phyloP scores from a whole-genome alignment of 2,888 invertebrate species.

The Phengaris arion region DNA sequence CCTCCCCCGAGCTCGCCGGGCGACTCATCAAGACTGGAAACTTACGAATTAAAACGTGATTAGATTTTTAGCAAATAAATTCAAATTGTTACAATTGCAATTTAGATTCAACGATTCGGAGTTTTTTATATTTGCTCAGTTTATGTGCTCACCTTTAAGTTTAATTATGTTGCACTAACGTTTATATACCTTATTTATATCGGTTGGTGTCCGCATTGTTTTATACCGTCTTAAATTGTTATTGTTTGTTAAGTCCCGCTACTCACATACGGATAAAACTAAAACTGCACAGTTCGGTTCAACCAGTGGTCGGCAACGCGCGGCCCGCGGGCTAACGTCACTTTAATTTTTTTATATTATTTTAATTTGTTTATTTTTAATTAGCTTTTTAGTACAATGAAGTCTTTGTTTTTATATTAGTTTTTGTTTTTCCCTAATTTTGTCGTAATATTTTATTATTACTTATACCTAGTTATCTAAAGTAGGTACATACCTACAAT shows the following conservation, averaged over 20 bases:
- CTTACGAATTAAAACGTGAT: conserved; percentile 74
- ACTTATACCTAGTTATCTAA: no score
- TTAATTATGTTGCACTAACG: neutral
- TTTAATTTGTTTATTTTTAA: no score
- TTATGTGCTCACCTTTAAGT: neutral
- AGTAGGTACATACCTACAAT: no score
- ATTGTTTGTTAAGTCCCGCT: neutral
- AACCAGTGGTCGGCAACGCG: no score
- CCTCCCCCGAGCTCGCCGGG: conserved; percentile 38
- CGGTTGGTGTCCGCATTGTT: neutral
- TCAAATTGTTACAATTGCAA: conserved; percentile 39
- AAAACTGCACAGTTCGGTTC: no score
- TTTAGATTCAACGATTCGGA: conserved; percentile 35
- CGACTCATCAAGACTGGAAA: conserved; percentile 68
- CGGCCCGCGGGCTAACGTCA: no score
- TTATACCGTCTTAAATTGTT: neutral
- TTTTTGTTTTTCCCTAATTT: no score
- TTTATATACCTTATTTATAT: neutral
- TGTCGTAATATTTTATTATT: no score
- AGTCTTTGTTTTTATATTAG: no score
- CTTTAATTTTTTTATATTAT: no score
- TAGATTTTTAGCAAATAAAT: conserved; percentile 53
- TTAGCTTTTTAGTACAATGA: no score
- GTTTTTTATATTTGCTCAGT: neutral
- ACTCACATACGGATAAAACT: no score